Evolutionary conservation across 1,140 invertebrate species (phyloP).

Genomic region (Chironomus striatipennis): DNA sequence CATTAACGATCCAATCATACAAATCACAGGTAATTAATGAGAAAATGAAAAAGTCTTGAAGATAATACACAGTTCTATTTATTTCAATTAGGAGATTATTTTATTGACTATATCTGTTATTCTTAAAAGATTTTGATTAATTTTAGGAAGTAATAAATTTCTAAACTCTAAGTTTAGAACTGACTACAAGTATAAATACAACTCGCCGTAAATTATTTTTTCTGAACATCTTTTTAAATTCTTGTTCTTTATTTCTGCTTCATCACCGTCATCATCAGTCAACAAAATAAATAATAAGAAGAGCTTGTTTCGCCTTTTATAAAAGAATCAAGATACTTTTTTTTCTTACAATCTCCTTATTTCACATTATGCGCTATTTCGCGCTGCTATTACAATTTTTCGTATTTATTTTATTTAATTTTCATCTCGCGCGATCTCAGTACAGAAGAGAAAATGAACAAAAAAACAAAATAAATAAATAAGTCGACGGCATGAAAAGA

Average conservation of each 20-base stretch:
- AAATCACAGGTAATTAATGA: slow-evolving; percentile 10
- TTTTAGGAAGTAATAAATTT: too few relatives aligned
- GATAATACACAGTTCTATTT: neutral
- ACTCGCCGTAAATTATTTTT: too few relatives aligned
- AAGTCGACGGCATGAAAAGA: neutral
- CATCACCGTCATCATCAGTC: neutral
- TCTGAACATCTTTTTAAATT: neutral
- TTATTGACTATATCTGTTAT: too few relatives aligned
- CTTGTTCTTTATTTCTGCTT: neutral
- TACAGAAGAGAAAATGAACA: neutral
- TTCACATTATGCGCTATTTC: slow-evolving; percentile 12
- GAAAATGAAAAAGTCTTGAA: neutral
- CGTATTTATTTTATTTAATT: slow-evolving; percentile 10
- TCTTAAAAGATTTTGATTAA: too few relatives aligned
- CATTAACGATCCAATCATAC: neutral
- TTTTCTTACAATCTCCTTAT: neutral
- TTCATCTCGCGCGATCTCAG: neutral
- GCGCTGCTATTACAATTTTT: slow-evolving; percentile 7
- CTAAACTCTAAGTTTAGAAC: too few relatives aligned
- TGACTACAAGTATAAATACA: too few relatives aligned
- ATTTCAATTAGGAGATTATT: too few relatives aligned
- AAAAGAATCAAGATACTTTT: neutral
- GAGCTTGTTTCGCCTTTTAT: slow-evolving; percentile 6
- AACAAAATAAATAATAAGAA: neutral
- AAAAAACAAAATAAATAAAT: neutral